phyloP scores from a whole-genome alignment of 2,113 vertebrate genomes.

The Himantopus leucocephalus region DNA sequence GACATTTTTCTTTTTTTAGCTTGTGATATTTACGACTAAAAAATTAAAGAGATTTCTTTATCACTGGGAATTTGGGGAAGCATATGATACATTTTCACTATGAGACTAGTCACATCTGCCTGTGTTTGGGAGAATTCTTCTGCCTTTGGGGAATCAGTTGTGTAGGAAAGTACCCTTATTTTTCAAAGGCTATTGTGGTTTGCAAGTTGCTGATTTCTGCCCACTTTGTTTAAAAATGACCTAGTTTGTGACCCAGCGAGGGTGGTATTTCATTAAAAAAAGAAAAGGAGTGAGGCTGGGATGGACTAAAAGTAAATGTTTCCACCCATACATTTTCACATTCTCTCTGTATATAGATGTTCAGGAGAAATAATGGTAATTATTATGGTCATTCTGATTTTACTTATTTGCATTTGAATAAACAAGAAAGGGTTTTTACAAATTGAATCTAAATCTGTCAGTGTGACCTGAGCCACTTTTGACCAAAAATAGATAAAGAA shows the following conservation, averaged over 20 bases:
- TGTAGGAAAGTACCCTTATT: background rate
- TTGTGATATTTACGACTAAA: background rate
- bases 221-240: background rate
- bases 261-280: background rate
- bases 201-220: background rate
- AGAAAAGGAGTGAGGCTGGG: background rate
- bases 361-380: constrained; percentile 2
- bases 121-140: background rate
- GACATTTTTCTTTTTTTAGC: background rate
- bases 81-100: background rate
- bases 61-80: background rate
- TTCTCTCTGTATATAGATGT: background rate
- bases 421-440: background rate
- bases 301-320: background rate
- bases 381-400: constrained; percentile 5
- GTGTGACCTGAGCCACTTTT: constrained; percentile 1
- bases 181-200: background rate
- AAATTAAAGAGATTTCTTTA: background rate
- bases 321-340: background rate
- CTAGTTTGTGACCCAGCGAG: background rate
- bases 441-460: constrained; percentile 1
- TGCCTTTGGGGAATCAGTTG: background rate
- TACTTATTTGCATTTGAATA: constrained; percentile 41
- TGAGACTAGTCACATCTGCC: background rate
- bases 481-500: constrained; percentile 18